Evolutionary conservation across 1,140 invertebrate genomes (phyloP).

Genomic region (Drosophila pseudoobscura): DNA sequence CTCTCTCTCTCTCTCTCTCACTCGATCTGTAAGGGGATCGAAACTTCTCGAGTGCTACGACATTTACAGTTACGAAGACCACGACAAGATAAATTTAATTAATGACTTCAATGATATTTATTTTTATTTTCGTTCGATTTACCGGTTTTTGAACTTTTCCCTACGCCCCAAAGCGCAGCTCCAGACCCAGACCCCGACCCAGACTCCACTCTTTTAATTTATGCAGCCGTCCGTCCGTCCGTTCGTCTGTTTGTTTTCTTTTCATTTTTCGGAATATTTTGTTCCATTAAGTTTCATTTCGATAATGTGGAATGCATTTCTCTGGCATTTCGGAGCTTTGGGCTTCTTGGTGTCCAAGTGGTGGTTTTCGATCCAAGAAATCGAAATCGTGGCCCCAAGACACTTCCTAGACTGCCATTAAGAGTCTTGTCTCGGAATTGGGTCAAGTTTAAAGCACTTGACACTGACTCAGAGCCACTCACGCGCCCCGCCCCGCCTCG

Average conservation of each 20-base stretch:
- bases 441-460: constrained; percentile 66
- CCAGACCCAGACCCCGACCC: constrained; percentile 1
- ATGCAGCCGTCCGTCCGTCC: constrained; percentile 36
- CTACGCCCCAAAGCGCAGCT: constrained; percentile 36
- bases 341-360: constrained; percentile 29
- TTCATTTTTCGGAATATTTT: constrained; percentile 26
- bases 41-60: not conserved
- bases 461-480: constrained; percentile 43
- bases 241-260: constrained; percentile 22
- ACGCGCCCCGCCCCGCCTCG: no score
- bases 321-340: constrained; percentile 7
- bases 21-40: not conserved
- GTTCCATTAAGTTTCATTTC: constrained; percentile 28
- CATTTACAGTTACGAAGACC: constrained; percentile 48
- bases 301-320: constrained; percentile 61
- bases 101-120: constrained; percentile 51
- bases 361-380: no score
- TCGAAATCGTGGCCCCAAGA: constrained; percentile 30
- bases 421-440: constrained; percentile 40
- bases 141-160: constrained; percentile 74
- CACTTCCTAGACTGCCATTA: constrained; percentile 42
- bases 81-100: constrained; percentile 59
- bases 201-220: constrained; percentile 47
- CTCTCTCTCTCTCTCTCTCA: not conserved
- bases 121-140: constrained; percentile 56